These are phyloP conservation scores for Atethmia centrago DNA, from an alignment of 2,888 invertebrate genomes.

Conservation along the genomic window DNA sequence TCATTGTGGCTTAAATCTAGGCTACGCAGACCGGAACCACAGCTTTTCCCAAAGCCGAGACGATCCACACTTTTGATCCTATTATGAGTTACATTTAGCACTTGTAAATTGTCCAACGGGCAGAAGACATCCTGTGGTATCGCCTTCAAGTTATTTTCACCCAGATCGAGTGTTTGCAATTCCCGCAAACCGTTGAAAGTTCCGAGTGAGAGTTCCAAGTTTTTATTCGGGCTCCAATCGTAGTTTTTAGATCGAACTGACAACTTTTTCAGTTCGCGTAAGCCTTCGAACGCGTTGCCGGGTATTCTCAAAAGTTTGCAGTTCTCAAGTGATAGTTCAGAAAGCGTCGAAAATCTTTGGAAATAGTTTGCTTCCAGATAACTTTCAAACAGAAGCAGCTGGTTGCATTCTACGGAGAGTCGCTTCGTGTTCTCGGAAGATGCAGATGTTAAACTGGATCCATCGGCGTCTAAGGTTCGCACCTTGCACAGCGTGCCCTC, in stretches of 20 bases:
- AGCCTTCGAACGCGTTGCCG: constrained; percentile 94
- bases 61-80: constrained; percentile 94
- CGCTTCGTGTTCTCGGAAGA: constrained; percentile 93
- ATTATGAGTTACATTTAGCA: constrained; percentile 95
- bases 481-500: constrained; percentile 92
- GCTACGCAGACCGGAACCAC: constrained; percentile 93
- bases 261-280: constrained; percentile 95
- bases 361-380: constrained; percentile 93
- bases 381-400: constrained; percentile 95
- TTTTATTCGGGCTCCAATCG: constrained; percentile 94
- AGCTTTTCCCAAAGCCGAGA: constrained; percentile 92
- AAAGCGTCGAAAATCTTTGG: constrained; percentile 93
- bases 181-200: constrained; percentile 95
- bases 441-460: constrained; percentile 91
- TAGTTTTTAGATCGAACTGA: constrained; percentile 95
- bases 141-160: constrained; percentile 94
- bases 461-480: constrained; percentile 93
- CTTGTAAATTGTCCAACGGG: constrained; percentile 94
- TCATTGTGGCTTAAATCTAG: constrained; percentile 96
- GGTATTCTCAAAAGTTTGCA: constrained; percentile 95
- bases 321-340: constrained; percentile 93
- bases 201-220: constrained; percentile 93
- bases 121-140: constrained; percentile 95
- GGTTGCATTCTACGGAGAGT: constrained; percentile 94
- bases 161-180: constrained; percentile 94